Base-by-base conservation (phyloP, 2,888 invertebrate species). In the Platypus cylindrus region DNA sequence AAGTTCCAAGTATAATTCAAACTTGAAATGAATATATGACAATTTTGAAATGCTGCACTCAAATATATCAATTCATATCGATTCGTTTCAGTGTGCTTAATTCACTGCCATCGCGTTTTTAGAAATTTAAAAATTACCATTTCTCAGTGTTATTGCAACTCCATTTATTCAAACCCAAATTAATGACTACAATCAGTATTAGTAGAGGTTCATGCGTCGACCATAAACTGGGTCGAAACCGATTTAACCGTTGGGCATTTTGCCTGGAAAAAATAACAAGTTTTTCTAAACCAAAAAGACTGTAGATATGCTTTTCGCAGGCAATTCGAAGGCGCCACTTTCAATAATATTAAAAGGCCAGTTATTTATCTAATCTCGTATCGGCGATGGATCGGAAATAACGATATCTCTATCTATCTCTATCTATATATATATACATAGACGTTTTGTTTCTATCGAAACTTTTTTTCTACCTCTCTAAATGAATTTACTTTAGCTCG, bases 111-210 rank as follows among this genome's bases (percentile, higher is more conserved):
- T 24, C 18, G 16, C 32, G 25, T 38, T 38, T 35, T 24, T 38
- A 24, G 15, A 15, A 32, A 34, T 37, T 40, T 41, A 42, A 41
- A 40, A 44, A 41, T 41, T 34, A 34, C 34, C 27, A 41, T 43
- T 46, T 40, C 38, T 47, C 40, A 48, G 44, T 45, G 45, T 48
- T 48, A 48, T 48, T 44, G 41, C 46, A 43, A 36, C 36, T 30
- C 34, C 42, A 37, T 44, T 47, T 44, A 41, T 41, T 41, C 26
- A 25, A 40, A 40, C 30, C 37, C 30, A 37, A 35, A 46, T 44
- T 46, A 46, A 48, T 48, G 37, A 39, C 17, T 27, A 30, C 42
- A 45, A 44, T 48, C 43, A 46, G 44, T 41, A 42, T 44, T 43
- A 44, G n/a, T n/a, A n/a, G n/a, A n/a, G 42, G 32, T 38, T 35